Evolutionary conservation across 2,797 vertebrate species (phyloP), one percentile per base, ranked within the genome.

Genomic region (Enteromius anoplus): DNA sequence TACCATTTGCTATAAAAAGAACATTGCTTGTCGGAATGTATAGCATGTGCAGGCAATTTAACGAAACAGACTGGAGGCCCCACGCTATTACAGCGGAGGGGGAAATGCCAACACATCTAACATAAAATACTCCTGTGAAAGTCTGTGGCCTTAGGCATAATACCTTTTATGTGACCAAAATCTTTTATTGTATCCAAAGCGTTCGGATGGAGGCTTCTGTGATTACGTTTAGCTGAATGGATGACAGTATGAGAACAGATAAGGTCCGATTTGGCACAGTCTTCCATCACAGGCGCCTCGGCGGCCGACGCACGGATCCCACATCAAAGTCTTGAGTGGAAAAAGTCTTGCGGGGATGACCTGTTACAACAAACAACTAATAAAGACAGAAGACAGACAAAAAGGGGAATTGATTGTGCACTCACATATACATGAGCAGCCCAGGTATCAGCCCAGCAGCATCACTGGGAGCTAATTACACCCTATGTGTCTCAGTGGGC

Each of bases 141-240:
- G 73, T 78, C 68, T 62, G 78, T 66, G 77, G 78, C 83, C 84
- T 84, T 55, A 60, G 71, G 65, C 73, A n/a, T 85, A 84, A 84
- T 82, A 82, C 79, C 84, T 82, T 68, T 77, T 55, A 68, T 82
- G 81, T 68, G 14, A 91, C 91, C 93, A 91, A 89, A 84, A 87
- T 82, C 32, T 88, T 91, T 90, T 92, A 90, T 93, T 90, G 90
- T 92, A 90, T 92, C 77, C 82, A 85, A 77, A 92, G 88, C 90
- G 91, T 92, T 92, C 87, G 90, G 89, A 92, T 87, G 66, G 83
- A 92, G 88, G 90, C 89, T 90, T 89, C 91, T 88, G 90, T 92
- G 89, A 92, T 90, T 90, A 92, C 88, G 64, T 78, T 80, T 86
- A 88, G 91, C 90, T 92, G 65, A 82, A 82, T 91, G 90, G 89